Evolutionary conservation across 1,140 invertebrate genomes (phyloP).

Genomic region (Drosophila equinoxialis): DNA sequence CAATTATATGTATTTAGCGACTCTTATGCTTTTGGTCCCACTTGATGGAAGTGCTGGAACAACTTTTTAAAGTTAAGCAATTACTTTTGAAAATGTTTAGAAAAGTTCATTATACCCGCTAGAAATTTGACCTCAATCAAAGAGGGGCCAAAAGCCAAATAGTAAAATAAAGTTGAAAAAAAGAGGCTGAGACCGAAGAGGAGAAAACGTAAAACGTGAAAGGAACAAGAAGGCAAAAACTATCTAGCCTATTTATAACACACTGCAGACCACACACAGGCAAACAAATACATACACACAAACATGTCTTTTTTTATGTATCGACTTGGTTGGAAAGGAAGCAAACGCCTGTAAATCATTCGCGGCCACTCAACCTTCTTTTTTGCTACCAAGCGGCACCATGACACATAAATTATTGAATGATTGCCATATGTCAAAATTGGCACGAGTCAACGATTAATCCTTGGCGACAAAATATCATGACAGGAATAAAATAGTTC

Average conservation of each 20-base stretch:
- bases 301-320: conserved; percentile 6
- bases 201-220: conserved; percentile 28
- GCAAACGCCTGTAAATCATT: conserved; percentile 28
- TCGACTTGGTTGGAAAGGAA: conserved; percentile 3
- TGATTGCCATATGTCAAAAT: conserved; percentile 73
- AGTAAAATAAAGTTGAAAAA: conserved; percentile 16
- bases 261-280: conserved; percentile 23
- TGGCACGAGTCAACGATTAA: conserved; percentile 63
- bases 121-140: conserved; percentile 72
- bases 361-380: conserved; percentile 39
- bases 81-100: conserved; percentile 49
- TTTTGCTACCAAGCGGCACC: conserved; percentile 31
- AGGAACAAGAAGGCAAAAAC: conserved; percentile 66
- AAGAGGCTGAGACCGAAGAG: not conserved
- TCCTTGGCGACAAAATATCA: conserved; percentile 34
- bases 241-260: conserved; percentile 74
- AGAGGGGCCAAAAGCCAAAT: conserved; percentile 44
- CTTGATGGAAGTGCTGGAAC: conserved; percentile 23
- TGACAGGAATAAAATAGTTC: conserved; percentile 10
- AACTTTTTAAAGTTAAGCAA: conserved; percentile 62
- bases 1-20: conserved; percentile 40
- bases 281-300: too few species aligned
- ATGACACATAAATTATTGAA: conserved; percentile 55
- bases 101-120: conserved; percentile 77
- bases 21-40: not conserved